Evolutionary conservation across 2,113 vertebrate species (phyloP), one percentile per base, ranked within the genome.

Genomic region (Odocoileus hemionus): DNA sequence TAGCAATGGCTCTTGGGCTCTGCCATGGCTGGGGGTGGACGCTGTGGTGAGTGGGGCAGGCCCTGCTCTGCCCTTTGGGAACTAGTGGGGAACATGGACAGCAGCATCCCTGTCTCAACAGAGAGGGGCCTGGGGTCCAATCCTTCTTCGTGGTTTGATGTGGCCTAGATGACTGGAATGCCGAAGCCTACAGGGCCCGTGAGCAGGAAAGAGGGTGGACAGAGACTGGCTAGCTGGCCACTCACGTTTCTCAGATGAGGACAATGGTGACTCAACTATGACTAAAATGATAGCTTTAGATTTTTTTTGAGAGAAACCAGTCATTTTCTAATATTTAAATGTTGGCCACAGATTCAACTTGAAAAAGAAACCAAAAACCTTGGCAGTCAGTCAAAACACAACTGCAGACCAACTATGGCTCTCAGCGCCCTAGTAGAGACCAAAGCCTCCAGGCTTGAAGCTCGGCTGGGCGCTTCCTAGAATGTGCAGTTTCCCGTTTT

Each of bases 301-400:
- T 86, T 87, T 85, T 90, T 92, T 55, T 45, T 26, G 39, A 60
- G 60, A 94, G 54, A 74, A 76, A 83, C 19, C 23, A 64, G 39
- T 60, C 14, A 43, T 84, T 76, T 70, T 95, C 47, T 55, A 60
- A 78, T 55, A 39, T 47, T 67, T 83, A 88, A 89, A 60, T 30
- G 13, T 15, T 36, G 80, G 16, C 16, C n/a, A 74, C 12, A 57
- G 61, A 87, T 80, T 95, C 78, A 58, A 30, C 21, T 76, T 78
- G 1, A 85, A 78, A 95, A 90, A 60, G 54, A 88, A 95, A 54
- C 36, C 57, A 83, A 54, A 92, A 57, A 74, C 4, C 43, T 52
- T 60, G 26, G n/a, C 30, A 33, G 55, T 43, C 55, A 28, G 54
- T 76, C 19, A 47, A 85, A 83, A 45, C 19, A 25, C 16, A 54